These are phyloP conservation scores for Panurus biarmicus DNA, from an alignment of 2,113 vertebrate genomes.

Conservation along the genomic window DNA sequence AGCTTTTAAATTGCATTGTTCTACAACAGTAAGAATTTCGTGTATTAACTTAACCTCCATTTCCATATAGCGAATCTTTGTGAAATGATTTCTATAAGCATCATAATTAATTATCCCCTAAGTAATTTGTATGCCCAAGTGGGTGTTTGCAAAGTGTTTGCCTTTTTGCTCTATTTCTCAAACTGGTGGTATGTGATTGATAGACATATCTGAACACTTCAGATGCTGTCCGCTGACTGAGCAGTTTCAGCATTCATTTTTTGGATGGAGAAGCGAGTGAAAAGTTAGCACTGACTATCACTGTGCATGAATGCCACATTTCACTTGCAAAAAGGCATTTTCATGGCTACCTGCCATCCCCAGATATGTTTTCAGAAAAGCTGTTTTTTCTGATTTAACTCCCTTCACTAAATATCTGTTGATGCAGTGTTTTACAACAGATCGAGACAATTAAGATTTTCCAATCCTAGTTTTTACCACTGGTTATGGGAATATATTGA, in stretches of 20 bases:
- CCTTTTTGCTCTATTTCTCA: neutral
- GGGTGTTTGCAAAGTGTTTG: neutral
- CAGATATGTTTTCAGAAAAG: neutral
- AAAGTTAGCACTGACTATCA: neutral
- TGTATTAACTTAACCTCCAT: neutral
- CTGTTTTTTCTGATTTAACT: neutral
- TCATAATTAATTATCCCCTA: neutral
- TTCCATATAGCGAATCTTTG: neutral
- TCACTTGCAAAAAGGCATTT: slow-evolving; percentile 9
- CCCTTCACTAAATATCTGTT: neutral
- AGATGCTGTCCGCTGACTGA: neutral
- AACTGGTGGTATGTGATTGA: neutral
- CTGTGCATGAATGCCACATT: neutral
- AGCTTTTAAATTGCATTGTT: neutral
- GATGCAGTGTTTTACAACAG: neutral
- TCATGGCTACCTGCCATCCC: neutral
- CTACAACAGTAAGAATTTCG: neutral
- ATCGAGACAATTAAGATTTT: neutral
- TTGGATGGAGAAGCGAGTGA: neutral
- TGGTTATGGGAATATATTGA: neutral
- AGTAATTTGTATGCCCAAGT: neutral
- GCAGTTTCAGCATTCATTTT: neutral
- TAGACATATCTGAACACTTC: neutral
- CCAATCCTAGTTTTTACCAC: neutral
- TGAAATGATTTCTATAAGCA: neutral